Base-by-base conservation (phyloP, 2,888 invertebrate genomes). In the Melinaea marsaeus region DNA sequence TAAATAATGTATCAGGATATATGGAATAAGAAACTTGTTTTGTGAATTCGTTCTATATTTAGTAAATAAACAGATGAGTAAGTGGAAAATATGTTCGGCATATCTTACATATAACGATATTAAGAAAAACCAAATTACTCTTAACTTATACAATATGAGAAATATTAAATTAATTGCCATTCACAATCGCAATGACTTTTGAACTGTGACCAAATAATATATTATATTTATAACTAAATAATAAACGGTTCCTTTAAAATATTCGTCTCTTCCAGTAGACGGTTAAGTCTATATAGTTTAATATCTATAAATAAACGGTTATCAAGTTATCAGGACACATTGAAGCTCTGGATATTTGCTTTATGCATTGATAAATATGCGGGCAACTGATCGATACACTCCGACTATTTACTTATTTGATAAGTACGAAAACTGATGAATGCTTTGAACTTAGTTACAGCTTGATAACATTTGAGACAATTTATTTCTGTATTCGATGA, bases 281-380 rank as follows among this genome's bases (percentile, higher is more conserved):
- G 22, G 22, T 22, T 22, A 22, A 22, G 22, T 22, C 22, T 22
- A 22, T 22, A 22, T 22, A 22, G 61, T 61, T 66, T 62, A 65
- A 66, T 68, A 72, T 70, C 68, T 65, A 61, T 69, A 73, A 70
- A 71, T 70, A 72, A 70, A 70, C 66, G 72, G 59, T 73, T 74
- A 75, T 68, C 67, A 57, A 63, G 60, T 65, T 65, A 68, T 74
- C 75, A 66, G 63, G 69, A 73, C 74, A 71, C 71, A 71, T 73
- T 71, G 73, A 71, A 75, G 69, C 68, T 69, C 69, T 67, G 69
- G 69, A 65, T 78, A 74, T 79, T 79, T 79, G 75, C 77, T 76
- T 74, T 76, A 72, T 75, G 76, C 74, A 74, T 75, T 77, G 79
- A 79, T 78, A 79, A 76, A 74, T 74, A 78, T 75, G 77, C 77